Percentiles rank a stretch among this genome's conserved stretches.
phyloP scores from a whole-genome alignment of 2,888 invertebrate genomes.

The Neelides folsomi region DNA sequence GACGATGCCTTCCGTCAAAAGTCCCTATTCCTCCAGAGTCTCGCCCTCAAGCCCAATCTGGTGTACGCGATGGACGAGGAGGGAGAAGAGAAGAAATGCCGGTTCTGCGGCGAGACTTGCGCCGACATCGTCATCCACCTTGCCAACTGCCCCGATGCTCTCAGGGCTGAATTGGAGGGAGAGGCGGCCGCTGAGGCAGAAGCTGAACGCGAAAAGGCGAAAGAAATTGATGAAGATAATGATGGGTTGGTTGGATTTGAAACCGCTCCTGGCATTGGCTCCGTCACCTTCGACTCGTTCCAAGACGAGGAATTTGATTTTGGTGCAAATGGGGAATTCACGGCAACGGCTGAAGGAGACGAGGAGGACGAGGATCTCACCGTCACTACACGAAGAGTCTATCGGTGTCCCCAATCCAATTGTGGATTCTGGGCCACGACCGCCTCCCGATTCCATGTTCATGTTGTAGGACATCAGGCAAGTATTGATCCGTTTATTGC shows the following conservation, averaged over 20 bases:
- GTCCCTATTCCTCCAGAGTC: conserved; percentile 14
- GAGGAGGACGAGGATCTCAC: conserved; percentile 14
- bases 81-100: conserved; percentile 49
- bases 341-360: conserved; percentile 9
- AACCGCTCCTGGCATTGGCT: conserved; percentile 43
- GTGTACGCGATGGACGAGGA: conserved; percentile 3
- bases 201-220: background rate
- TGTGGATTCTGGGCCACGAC: conserved; percentile 87
- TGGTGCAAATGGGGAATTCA: background rate
- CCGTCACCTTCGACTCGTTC: conserved; percentile 30
- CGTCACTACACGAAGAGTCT: conserved; percentile 43
- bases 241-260: conserved; percentile 40
- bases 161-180: conserved; percentile 12
- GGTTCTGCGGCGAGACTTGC: conserved; percentile 73
- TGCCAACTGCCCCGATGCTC: conserved; percentile 53
- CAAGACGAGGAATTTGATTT: conserved; percentile 19
- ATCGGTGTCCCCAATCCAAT: conserved; percentile 64
- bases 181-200: conserved; percentile 10
- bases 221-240: conserved; percentile 38
- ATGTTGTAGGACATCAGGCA: conserved; percentile 82
- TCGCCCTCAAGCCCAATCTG: conserved; percentile 5
- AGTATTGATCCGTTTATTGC: conserved; percentile 40
- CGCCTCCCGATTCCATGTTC: conserved; percentile 82
- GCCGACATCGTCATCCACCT: conserved; percentile 62
- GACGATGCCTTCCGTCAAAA: conserved; percentile 10